Percentiles rank a stretch among this genome's conserved stretches.
These are phyloP conservation scores for Hozukius guyotensis DNA, from an alignment of 2,797 vertebrate species.

Conservation along the genomic window DNA sequence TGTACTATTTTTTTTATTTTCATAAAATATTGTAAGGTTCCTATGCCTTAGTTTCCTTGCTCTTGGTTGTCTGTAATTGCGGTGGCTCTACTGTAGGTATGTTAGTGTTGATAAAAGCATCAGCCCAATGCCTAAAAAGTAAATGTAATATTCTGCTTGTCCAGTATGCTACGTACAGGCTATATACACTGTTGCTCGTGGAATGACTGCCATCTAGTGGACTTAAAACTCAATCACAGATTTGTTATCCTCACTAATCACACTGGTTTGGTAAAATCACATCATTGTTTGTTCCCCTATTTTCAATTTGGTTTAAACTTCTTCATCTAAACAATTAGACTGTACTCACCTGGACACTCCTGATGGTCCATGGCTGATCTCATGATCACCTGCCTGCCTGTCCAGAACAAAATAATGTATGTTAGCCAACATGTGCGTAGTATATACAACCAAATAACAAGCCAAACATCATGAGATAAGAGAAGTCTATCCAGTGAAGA, in stretches of 20 bases:
- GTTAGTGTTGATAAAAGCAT: neutral
- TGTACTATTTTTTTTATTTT: no score
- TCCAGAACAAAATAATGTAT: neutral
- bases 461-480: neutral
- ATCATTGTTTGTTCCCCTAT: neutral
- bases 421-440: neutral
- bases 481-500: neutral
- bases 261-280: neutral
- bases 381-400: constrained; percentile 78
- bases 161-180: neutral
- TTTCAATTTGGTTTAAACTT: neutral
- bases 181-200: neutral
- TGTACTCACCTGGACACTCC: constrained; percentile 82
- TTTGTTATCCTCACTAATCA: neutral
- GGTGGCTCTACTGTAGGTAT: neutral
- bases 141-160: neutral
- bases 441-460: neutral
- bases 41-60: neutral
- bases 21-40: neutral
- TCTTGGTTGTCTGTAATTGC: neutral
- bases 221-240: neutral
- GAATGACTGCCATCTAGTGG: constrained; percentile 60
- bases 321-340: neutral
- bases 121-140: neutral
- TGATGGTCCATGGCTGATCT: constrained; percentile 81